phyloP scores from a whole-genome alignment of 2,797 vertebrate species.

The Scolopax rusticola region DNA sequence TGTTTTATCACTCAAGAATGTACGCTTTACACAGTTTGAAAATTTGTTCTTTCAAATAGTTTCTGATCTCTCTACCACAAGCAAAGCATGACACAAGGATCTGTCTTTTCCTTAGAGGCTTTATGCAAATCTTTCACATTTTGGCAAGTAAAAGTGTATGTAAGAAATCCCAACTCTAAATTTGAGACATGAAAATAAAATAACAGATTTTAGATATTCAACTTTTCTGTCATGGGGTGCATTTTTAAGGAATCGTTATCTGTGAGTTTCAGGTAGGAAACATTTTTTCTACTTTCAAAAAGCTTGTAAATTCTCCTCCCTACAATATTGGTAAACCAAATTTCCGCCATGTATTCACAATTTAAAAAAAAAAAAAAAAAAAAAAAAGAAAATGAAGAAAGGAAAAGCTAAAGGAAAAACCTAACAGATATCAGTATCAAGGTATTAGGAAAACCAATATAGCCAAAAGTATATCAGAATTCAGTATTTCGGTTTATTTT shows the following conservation, averaged over 20 bases:
- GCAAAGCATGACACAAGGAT: neutral
- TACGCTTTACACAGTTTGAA: neutral
- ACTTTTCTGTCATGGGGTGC: accelerated
- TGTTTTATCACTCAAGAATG: neutral
- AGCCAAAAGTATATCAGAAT: neutral
- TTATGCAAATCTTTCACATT: neutral
- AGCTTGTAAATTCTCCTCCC: neutral
- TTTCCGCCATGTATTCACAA: neutral
- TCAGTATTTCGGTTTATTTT: neutral
- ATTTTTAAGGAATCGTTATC: neutral
- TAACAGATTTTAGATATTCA: neutral
- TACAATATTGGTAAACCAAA: neutral
- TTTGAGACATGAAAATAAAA: neutral
- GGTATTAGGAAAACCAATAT: neutral
- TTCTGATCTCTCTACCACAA: neutral
- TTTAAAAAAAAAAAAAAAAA: neutral
- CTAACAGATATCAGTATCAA: neutral
- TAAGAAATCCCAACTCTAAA: neutral
- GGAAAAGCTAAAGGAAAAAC: no score
- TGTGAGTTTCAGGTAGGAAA: neutral
- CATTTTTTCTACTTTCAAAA: neutral
- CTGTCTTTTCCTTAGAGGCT: neutral
- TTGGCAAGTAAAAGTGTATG: neutral
- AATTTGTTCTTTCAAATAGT: neutral
- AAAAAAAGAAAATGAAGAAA: no score